These are phyloP conservation scores for Apamea anceps DNA, from an alignment of 2,888 invertebrate genomes.

Conservation along the genomic window DNA sequence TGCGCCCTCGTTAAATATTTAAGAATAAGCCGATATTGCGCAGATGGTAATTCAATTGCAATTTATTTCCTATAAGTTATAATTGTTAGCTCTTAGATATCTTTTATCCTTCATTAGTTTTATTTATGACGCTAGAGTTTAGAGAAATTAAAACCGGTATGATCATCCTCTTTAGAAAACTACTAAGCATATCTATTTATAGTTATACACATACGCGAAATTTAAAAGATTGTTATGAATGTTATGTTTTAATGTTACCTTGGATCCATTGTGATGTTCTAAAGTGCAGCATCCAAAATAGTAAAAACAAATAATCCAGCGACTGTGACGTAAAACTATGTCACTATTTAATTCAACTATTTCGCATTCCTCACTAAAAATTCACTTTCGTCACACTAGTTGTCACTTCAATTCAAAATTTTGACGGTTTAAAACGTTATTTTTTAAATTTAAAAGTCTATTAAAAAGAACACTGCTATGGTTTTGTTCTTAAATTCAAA, in stretches of 20 bases:
- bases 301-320: constrained; percentile 46
- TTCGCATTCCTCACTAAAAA: constrained; percentile 62
- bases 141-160: constrained; percentile 65
- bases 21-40: background rate
- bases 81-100: background rate
- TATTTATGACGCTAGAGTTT: constrained; percentile 36
- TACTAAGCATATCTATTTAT: background rate
- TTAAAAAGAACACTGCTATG: constrained; percentile 42
- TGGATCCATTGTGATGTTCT: constrained; percentile 79
- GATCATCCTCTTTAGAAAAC: constrained; percentile 38
- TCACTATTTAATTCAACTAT: constrained; percentile 53
- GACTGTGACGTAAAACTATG: constrained; percentile 33
- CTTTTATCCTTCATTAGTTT: background rate
- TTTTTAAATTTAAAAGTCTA: constrained; percentile 19
- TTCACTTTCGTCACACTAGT: constrained; percentile 74
- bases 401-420: constrained; percentile 50
- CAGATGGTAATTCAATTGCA: background rate
- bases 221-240: constrained; percentile 39
- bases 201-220: constrained; percentile 1
- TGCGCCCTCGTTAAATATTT: background rate
- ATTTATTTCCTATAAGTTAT: background rate
- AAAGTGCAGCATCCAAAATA: constrained; percentile 56
- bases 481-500: constrained; percentile 61
- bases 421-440: constrained; percentile 22
- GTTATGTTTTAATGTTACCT: constrained; percentile 75